Evolutionary conservation across 2,888 invertebrate genomes (phyloP), one percentile per base, ranked within the genome.

Genomic region (Troides helena): DNA sequence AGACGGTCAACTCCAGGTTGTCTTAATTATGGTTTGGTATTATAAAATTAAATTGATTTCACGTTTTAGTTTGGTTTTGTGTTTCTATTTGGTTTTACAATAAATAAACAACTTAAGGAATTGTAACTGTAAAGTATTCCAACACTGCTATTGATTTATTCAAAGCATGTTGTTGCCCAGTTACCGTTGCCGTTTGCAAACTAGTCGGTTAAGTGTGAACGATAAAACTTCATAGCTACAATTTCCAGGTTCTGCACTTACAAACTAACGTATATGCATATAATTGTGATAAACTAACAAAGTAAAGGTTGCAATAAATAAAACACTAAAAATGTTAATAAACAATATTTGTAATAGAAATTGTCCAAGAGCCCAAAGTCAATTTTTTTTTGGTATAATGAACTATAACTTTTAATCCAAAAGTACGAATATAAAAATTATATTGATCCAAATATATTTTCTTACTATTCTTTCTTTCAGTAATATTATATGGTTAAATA

Each of bases 141-240:
- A 18, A 4, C 8, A 53, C n/a, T 53, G 5, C n/a, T 53, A 72
- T 57, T 56, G 71, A 53, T 53, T 53, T 17, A 14, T n/a, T 18
- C 0, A 53, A 53, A n/a, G 43, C 53, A n/a, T 53, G 10, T 53
- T 53, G 53, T 53, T 53, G 53, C 53, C 12, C n/a, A 53, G 53
- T 53, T 53, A 53, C 53, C n/a, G 18, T 53, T 53, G 53, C 6
- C 53, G 53, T 53, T n/a, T 53, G 53, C n/a, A 53, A 53, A 53
- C 53, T 7, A 53, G 53, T 53, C 53, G 53, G 18, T 53, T n/a
- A 53, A 8, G 53, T n/a, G 7, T 5, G 53, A 5, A n/a, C 18
- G 2, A 14, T 53, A 53, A n/a, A 53, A 53, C 53, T 53, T 53
- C n/a, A n/a, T 53, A 18, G n/a, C 53, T 53, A 12, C n/a, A 18